Evolutionary conservation across 1,140 invertebrate species (phyloP), one percentile per base, ranked within the genome.

Genomic region (Hypothenemus hampei): DNA sequence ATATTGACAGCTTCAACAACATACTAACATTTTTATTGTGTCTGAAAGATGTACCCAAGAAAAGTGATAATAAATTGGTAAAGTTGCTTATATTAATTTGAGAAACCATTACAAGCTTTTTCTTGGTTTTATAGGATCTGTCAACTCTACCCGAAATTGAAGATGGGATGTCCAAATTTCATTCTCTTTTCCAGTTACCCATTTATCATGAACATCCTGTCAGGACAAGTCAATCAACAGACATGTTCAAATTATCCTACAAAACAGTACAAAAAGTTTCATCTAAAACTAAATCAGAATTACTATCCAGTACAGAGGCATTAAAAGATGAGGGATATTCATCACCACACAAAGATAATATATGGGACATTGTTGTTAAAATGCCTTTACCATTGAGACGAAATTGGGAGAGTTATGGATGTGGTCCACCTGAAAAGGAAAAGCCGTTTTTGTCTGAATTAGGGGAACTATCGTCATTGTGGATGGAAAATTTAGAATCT

Each of bases 371-470:
- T 1, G 64, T 52, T 3, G 58, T 58, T 1, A 63, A 54, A 53
- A 43, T 57, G 7, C 31, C 39, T 37, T 60, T 57, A 36, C 56
- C 47, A 41, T 37, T 59, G 24, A 57, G 60, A 15, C 61, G 54
- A 40, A 69, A 50, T 29, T 71, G 69, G 69, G 69, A 71, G 39
- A 46, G 39, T 16, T 64, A 65, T 36, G 68, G 65, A 3, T 60
- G 59, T 47, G 35, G 56, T 8, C 56, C 58, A 18, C 59, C 65
- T 15, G 56, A 61, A 19, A 67, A 64, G 49, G 66, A 68, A 41
- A 46, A 33, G 24, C 60, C 61, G 29, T 69, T 69, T 59, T 45
- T 67, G 15, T 63, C 58, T 8, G 64, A 69, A 58, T 57, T 67
- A 4, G 61, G 59, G 0, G 59, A 60, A 11, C 26, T 62, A 10